These are phyloP conservation scores for Alectoris magna DNA, from an alignment of 2,797 vertebrate species.

Conservation along the genomic window DNA sequence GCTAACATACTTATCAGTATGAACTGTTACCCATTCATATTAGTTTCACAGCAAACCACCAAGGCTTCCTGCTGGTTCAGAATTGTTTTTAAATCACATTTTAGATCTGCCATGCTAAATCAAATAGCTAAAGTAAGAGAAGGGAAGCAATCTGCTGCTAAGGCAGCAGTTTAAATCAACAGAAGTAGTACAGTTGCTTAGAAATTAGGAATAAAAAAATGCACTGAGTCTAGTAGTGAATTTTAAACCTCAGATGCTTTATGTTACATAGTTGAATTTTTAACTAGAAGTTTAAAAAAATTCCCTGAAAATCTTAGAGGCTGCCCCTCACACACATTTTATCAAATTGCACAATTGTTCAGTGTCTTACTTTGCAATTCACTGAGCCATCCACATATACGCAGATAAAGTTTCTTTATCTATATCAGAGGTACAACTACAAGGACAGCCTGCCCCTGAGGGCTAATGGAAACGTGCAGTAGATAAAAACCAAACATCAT, in stretches of 20 bases:
- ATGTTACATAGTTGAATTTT: neutral
- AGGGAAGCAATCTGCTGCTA: neutral
- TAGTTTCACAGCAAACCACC: neutral
- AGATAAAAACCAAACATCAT: neutral
- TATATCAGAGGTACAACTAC: neutral
- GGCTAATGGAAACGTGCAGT: neutral
- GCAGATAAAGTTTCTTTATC: neutral
- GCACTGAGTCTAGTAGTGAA: neutral
- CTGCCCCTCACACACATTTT: neutral
- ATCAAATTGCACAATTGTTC: neutral
- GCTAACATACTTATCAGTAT: neutral
- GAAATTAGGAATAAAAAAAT: neutral
- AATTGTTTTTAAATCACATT: neutral
- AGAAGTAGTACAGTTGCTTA: neutral
- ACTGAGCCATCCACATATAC: neutral
- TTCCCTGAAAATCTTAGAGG: neutral
- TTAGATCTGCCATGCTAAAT: neutral
- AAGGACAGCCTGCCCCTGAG: neutral
- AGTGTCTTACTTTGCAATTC: neutral
- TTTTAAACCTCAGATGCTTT: neutral
- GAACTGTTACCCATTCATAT: neutral
- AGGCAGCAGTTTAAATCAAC: neutral
- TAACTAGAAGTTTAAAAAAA: neutral
- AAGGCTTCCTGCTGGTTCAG: neutral
- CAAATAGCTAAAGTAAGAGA: neutral